These are phyloP conservation scores for Sebastes vulpes DNA, from an alignment of 2,797 vertebrate genomes.

Conservation along the genomic window DNA sequence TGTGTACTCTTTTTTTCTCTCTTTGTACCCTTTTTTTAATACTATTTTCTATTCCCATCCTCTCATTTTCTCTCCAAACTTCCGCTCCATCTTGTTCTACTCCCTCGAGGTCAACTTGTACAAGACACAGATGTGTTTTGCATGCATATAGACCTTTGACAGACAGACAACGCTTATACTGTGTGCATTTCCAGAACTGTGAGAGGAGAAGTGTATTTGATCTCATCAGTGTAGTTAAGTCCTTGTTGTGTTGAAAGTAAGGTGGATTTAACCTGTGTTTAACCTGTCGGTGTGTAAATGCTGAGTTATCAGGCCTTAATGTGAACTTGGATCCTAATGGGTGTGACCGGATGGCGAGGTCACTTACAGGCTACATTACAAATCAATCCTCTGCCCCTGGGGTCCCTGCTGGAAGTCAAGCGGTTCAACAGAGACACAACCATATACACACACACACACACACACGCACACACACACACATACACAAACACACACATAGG, in stretches of 20 bases:
- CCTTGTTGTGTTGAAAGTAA: background rate
- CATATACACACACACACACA: background rate
- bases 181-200: background rate
- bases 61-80: background rate
- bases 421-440: conserved; percentile 28
- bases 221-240: background rate
- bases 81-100: background rate
- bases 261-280: conserved; percentile 4
- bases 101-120: background rate
- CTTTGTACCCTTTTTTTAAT: too few species aligned
- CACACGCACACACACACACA: background rate
- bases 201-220: background rate
- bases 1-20: background rate
- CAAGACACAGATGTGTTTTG: background rate
- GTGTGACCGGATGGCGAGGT: conserved; percentile 66
- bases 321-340: conserved; percentile 55
- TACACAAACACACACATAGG: background rate
- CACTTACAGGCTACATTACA: conserved; percentile 82
- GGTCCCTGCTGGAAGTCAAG: conserved; percentile 67
- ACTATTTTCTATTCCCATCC: background rate
- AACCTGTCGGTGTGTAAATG: conserved; percentile 20
- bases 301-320: conserved; percentile 35
- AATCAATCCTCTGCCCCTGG: conserved; percentile 75
- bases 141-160: background rate
- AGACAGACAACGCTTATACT: background rate